Conservation (phyloP, 2,113 vertebrate species). For the Corapipo altera region DNA sequence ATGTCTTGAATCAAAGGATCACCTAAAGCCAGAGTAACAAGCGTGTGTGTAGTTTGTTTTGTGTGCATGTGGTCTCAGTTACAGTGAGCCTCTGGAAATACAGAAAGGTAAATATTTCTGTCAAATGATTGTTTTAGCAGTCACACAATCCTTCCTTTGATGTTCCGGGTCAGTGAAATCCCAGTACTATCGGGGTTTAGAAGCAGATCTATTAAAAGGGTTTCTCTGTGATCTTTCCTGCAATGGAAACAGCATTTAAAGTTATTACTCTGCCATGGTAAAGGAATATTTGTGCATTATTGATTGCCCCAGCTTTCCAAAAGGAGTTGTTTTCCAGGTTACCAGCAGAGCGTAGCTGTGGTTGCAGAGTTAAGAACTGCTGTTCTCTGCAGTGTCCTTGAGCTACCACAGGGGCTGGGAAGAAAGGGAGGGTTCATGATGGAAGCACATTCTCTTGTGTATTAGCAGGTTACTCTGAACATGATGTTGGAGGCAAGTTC, state of each 20-base stretch:
- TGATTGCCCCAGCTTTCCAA: background rate
- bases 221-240: slow-evolving; percentile 74
- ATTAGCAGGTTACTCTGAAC: background rate
- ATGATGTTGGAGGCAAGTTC: background rate
- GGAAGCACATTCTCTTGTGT: background rate
- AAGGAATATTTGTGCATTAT: background rate
- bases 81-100: slow-evolving; percentile 17
- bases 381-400: background rate
- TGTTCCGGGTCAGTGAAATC: slow-evolving; percentile 66
- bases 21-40: background rate
- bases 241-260: slow-evolving; percentile 69
- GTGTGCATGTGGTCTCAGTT: background rate
- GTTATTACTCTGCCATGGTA: slow-evolving; percentile 33
- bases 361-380: background rate
- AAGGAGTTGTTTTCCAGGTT: background rate
- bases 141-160: slow-evolving; percentile 63
- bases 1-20: background rate
- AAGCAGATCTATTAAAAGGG: slow-evolving; percentile 59
- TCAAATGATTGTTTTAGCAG: slow-evolving; percentile 61
- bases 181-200: slow-evolving; percentile 47
- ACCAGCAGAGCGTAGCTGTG: background rate
- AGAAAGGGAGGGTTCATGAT: background rate
- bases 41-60: background rate
- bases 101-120: background rate
- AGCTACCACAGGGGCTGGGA: background rate